These are phyloP conservation scores for Hydrolagus affinis DNA, from an alignment of 2,113 vertebrate genomes.

Conservation along the genomic window DNA sequence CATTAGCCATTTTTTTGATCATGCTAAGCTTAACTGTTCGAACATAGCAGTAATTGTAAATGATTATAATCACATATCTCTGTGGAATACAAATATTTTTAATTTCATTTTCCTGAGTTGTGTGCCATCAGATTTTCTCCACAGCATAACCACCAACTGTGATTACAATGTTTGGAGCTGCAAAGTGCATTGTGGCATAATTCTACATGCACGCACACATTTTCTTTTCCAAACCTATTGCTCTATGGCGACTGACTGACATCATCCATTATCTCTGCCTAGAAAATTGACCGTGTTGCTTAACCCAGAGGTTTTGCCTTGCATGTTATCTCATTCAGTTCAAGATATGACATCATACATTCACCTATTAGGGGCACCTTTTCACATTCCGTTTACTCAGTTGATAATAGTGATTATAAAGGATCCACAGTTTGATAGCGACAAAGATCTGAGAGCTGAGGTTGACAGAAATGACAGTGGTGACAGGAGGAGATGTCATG, in stretches of 20 bases:
- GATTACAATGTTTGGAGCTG: background rate
- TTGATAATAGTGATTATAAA: slow-evolving; percentile 52
- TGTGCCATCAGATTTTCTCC: background rate
- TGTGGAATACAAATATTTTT: background rate
- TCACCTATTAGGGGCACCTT: slow-evolving; percentile 56
- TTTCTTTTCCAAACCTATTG: slow-evolving; percentile 45
- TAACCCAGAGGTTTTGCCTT: slow-evolving; percentile 59
- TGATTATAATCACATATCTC: background rate
- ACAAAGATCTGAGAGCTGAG: slow-evolving; percentile 49
- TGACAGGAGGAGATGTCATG: slow-evolving; percentile 52
- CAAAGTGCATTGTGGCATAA: background rate
- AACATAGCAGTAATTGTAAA: background rate
- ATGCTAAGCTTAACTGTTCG: background rate
- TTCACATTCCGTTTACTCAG: slow-evolving; percentile 55
- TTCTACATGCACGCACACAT: slow-evolving; percentile 35
- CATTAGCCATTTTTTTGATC: no score
- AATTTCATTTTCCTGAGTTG: background rate
- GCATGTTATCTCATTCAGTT: slow-evolving; percentile 57
- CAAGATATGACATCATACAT: slow-evolving; percentile 53
- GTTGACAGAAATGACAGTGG: slow-evolving; percentile 53
- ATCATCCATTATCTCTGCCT: slow-evolving; percentile 52
- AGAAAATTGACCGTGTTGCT: slow-evolving; percentile 49
- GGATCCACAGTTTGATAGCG: slow-evolving; percentile 53
- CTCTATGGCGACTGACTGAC: slow-evolving; percentile 50
- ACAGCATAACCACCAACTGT: background rate